phyloP scores from a whole-genome alignment of 2,113 vertebrate species.

The Pollimyrus isidori region DNA sequence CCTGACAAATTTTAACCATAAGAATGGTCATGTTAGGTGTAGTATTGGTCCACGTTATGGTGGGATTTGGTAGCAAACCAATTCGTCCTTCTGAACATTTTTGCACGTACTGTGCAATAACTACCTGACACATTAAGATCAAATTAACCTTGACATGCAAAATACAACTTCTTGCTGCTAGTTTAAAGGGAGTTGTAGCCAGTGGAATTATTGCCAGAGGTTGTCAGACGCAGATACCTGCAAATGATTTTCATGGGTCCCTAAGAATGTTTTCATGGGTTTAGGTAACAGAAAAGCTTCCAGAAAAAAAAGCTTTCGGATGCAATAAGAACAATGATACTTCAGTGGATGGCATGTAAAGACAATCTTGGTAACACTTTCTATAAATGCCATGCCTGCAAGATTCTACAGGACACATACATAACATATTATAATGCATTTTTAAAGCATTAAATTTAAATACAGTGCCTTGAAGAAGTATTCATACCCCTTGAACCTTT shows the following conservation, averaged over 20 bases:
- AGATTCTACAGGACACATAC: neutral
- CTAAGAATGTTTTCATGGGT: neutral
- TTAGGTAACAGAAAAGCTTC: neutral
- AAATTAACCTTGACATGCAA: slow-evolving; percentile 8
- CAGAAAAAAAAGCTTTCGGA: neutral
- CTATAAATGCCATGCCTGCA: neutral
- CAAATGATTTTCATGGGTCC: neutral
- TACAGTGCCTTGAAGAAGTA: neutral
- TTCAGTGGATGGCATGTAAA: neutral
- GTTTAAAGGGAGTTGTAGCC: neutral
- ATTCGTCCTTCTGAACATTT: neutral
- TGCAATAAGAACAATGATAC: neutral
- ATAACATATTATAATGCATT: neutral
- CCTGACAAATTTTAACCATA: neutral
- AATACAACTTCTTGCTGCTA: neutral
- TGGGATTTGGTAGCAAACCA: neutral
- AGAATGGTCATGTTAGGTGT: neutral
- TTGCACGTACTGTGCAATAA: neutral
- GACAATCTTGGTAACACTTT: neutral
- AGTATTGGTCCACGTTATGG: neutral
- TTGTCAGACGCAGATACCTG: neutral
- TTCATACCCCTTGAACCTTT: too few species aligned
- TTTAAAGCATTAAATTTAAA: neutral
- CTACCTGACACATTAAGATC: neutral
- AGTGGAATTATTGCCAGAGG: neutral